Base-by-base conservation (phyloP, 2,888 invertebrate species). In the Nomada flava region DNA sequence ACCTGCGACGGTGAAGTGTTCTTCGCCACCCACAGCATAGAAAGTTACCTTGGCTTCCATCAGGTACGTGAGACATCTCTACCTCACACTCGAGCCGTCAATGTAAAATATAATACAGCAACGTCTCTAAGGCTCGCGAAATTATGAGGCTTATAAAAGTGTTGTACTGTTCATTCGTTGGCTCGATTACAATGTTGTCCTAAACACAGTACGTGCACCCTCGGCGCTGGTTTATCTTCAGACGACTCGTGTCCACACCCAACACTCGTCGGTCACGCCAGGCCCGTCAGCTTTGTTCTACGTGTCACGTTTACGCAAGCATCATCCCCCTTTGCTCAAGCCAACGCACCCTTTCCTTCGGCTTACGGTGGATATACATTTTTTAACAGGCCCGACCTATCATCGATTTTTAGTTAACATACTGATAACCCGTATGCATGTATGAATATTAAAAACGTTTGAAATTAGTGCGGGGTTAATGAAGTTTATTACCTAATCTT, bases 1-100 rank as follows among this genome's bases (percentile, higher is more conserved):
- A 99, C 99, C 89, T 99, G 99, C 95, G 99, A 99, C 94, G 99
- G 99, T 84, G 99, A 99, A 94, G 99, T 99, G 69, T 99, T 99
- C 96, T 99, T 99, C 95, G 99, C 99, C 79, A 99, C 99, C 85
- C 98, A 99, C 95, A 99, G 99, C 94, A 99, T 99, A 94, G 99
- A 99, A 95, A 99, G 98, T 94, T 99, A 99, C 95, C 96, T 99
- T 93, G 99, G 99, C 94, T 99, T 99, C 96, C 99, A 99, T 95
- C 99, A 99, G 97, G 99, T 99, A 95, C 53, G 2, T 60, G 20
- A 7, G 9, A 29, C 64, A 20, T 36, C 36, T 36, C 18, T 65
- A 23, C 10, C 50, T 50, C 50, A 50, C 11, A n/a, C n/a, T 11
- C 13, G n/a, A 50, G 50, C n/a, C 20, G 57, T 11, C 57, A 20